Percentiles rank a stretch among this genome's conserved stretches.
Evolutionary conservation across 2,113 vertebrate genomes (phyloP).

Genomic region (Tauraco erythrolophus): DNA sequence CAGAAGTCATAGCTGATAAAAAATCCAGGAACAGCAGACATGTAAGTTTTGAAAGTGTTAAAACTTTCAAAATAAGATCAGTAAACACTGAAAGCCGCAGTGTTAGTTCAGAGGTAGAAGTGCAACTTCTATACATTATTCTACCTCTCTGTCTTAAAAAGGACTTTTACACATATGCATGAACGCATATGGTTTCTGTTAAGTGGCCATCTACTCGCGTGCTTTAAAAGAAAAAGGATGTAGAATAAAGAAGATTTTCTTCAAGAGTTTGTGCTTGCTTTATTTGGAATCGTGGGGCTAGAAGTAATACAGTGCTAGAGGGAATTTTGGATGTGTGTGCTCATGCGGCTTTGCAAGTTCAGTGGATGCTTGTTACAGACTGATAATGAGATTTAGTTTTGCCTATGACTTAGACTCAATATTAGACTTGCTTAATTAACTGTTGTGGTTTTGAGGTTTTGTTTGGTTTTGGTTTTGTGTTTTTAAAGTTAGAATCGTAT

Average conservation of each 20-base stretch:
- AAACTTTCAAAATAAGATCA: not conserved
- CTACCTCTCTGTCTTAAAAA: not conserved
- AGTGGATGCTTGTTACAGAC: not conserved
- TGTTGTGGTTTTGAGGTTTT: not conserved
- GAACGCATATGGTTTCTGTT: not conserved
- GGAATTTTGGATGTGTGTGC: not conserved
- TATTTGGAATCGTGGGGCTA: not conserved
- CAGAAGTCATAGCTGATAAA: not conserved
- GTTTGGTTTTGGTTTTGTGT: not conserved
- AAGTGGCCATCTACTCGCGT: not conserved
- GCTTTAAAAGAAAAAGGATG: not conserved
- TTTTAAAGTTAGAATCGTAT: not conserved
- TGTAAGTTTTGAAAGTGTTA: not conserved
- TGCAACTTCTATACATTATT: not conserved
- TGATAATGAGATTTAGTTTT: not conserved
- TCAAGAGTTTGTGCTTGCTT: not conserved
- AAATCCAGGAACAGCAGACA: not conserved
- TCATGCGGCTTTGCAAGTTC: not conserved
- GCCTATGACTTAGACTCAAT: not conserved
- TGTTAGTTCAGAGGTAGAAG: not conserved
- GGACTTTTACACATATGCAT: not conserved
- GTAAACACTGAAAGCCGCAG: rapidly evolving
- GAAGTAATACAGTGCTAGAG: not conserved
- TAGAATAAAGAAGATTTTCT: not conserved
- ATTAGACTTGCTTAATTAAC: not conserved